Conservation (phyloP, 2,113 vertebrate genomes). For the Mormyrus iriodes region DNA sequence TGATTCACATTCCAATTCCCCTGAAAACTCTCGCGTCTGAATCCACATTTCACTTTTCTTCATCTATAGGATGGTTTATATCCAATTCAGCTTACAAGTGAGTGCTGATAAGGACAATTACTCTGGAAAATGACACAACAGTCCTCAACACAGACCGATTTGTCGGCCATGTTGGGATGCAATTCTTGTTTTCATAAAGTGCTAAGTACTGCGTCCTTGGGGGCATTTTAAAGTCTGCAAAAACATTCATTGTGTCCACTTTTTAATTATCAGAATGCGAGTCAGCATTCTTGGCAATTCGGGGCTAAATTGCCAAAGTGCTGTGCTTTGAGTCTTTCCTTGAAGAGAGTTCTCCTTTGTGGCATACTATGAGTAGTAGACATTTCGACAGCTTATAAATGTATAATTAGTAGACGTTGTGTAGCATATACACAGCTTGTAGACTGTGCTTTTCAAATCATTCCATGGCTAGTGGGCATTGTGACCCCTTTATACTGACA, state of each 20-base stretch:
- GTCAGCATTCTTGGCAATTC: background rate
- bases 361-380: background rate
- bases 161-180: background rate
- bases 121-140: background rate
- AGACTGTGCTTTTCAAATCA: background rate
- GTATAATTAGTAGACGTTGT: background rate
- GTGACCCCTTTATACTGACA: background rate
- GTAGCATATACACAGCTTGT: background rate
- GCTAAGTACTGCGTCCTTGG: background rate
- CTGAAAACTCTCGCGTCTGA: background rate
- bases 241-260: background rate
- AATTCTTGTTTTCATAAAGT: background rate
- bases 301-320: background rate
- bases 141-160: background rate
- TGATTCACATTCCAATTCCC: background rate
- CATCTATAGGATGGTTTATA: background rate
- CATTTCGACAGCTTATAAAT: background rate
- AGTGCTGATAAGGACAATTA: background rate
- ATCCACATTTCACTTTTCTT: background rate
- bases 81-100: background rate
- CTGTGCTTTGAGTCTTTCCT: background rate
- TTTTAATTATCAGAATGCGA: background rate
- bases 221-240: background rate
- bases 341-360: background rate
- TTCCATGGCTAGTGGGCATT: background rate